Evolutionary conservation across 1,140 invertebrate species (phyloP).

Genomic region (Bilobella aurantiaca): DNA sequence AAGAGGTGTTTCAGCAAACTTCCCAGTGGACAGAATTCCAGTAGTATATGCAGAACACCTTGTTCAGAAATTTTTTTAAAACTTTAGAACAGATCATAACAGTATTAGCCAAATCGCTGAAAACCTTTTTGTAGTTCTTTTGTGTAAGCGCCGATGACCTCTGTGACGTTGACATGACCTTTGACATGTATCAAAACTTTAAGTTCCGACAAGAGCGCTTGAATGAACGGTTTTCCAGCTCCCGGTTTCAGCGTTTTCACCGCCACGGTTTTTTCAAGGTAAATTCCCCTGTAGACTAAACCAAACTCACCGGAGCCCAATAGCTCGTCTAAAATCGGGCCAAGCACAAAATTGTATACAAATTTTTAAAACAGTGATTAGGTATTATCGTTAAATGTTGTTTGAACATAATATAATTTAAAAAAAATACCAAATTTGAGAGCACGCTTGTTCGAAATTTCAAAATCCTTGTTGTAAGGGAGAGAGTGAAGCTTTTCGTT

Average conservation of each 20-base stretch:
- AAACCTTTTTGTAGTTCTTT: slow-evolving; percentile 13
- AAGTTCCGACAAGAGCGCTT: slow-evolving; percentile 12
- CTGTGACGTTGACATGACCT: slow-evolving; percentile 11
- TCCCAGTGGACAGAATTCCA: neutral
- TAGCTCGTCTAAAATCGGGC: neutral
- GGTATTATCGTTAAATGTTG: too few relatives aligned
- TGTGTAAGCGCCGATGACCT: slow-evolving; percentile 12
- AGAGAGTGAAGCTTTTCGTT: neutral
- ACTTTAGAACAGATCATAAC: too few relatives aligned
- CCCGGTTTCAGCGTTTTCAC: slow-evolving; percentile 11
- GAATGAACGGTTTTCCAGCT: slow-evolving; percentile 1
- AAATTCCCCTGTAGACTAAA: slow-evolving; percentile 41
- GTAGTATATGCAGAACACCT: neutral
- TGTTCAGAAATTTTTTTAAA: neutral
- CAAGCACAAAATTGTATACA: too few relatives aligned
- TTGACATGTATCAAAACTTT: slow-evolving; percentile 18
- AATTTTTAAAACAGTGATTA: too few relatives aligned
- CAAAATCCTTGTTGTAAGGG: slow-evolving; percentile 6
- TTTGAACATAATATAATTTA: neutral
- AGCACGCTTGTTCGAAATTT: slow-evolving; percentile 6
- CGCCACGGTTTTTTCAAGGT: slow-evolving; percentile 36
- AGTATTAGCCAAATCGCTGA: neutral
- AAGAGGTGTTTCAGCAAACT: neutral
- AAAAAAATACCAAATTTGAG: neutral
- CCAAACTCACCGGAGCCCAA: slow-evolving; percentile 49